These are phyloP conservation scores for Drosophila engyochracea DNA, from an alignment of 2,888 invertebrate genomes.

Conservation along the genomic window DNA sequence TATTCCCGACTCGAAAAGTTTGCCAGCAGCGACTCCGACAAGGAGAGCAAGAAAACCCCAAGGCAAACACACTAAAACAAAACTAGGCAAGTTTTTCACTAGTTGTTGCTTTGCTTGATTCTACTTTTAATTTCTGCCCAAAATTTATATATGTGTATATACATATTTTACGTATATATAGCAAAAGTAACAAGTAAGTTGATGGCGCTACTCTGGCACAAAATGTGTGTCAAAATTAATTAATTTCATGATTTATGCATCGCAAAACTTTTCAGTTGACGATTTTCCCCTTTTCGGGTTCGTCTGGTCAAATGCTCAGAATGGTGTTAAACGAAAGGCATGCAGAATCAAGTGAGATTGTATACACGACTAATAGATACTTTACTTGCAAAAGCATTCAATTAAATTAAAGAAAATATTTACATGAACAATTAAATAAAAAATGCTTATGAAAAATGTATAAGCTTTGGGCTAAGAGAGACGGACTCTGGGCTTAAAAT, in stretches of 20 bases:
- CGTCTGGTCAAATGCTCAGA: slow-evolving; percentile 57
- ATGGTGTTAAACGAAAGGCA: slow-evolving; percentile 47
- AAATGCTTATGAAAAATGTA: not conserved
- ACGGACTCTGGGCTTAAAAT: not conserved
- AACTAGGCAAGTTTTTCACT: slow-evolving; percentile 51
- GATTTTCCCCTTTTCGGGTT: slow-evolving; percentile 28
- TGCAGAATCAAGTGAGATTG: not conserved
- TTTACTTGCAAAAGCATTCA: not conserved
- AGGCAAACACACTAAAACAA: slow-evolving; percentile 21
- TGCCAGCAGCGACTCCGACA: slow-evolving; percentile 27
- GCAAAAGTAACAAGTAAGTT: slow-evolving; percentile 61
- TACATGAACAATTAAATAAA: not conserved
- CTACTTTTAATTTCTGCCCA: slow-evolving; percentile 70
- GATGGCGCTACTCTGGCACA: slow-evolving; percentile 67
- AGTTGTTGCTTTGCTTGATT: slow-evolving; percentile 58
- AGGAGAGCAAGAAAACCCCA: slow-evolving; percentile 16
- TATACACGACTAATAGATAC: not conserved
- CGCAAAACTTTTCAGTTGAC: slow-evolving; percentile 46
- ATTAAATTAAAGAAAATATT: not conserved
- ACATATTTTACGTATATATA: not conserved
- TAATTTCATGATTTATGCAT: slow-evolving; percentile 85
- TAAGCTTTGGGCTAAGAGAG: not conserved
- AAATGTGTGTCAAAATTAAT: slow-evolving; percentile 85
- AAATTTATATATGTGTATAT: slow-evolving; percentile 5
- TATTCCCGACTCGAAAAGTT: slow-evolving; percentile 53